Conservation (phyloP, 2,797 vertebrate genomes). For the Helostoma temminkii region DNA sequence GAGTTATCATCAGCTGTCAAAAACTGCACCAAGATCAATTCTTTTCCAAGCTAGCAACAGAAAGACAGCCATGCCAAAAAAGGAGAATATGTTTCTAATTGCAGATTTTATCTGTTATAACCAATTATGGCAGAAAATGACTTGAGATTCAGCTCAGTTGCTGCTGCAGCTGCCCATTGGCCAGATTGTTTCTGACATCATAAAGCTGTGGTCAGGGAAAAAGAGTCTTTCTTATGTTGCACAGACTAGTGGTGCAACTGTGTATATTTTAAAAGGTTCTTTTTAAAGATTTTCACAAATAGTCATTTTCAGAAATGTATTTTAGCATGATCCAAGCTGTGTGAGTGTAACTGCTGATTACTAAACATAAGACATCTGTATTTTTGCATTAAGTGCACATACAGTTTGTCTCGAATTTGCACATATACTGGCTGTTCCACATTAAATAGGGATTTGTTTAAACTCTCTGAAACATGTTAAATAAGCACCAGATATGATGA, state of each 20-base stretch:
- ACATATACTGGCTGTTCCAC: background rate
- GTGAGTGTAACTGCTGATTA: background rate
- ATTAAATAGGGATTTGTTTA: background rate
- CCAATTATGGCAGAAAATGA: conserved; percentile 23
- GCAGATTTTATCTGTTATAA: conserved; percentile 36
- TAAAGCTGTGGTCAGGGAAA: conserved; percentile 49
- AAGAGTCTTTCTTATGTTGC: conserved; percentile 31
- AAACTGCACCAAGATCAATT: conserved; percentile 3
- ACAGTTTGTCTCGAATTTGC: background rate
- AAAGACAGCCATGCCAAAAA: background rate
- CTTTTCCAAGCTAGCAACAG: background rate
- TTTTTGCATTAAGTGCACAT: background rate
- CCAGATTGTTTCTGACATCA: conserved; percentile 13
- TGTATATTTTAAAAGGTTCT: background rate
- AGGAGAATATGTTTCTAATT: conserved; percentile 16
- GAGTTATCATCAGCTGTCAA: conserved; percentile 23
- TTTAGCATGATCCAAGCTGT: background rate
- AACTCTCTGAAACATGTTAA: background rate
- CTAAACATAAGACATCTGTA: background rate
- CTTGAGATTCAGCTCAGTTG: conserved; percentile 5
- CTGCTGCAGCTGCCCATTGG: conserved; percentile 37
- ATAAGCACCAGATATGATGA: background rate
- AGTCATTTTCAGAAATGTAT: no score
- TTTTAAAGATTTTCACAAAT: background rate
- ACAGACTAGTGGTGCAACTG: conserved; percentile 15